phyloP scores from a whole-genome alignment of 1,140 invertebrate species.

The Fopius arisanus region DNA sequence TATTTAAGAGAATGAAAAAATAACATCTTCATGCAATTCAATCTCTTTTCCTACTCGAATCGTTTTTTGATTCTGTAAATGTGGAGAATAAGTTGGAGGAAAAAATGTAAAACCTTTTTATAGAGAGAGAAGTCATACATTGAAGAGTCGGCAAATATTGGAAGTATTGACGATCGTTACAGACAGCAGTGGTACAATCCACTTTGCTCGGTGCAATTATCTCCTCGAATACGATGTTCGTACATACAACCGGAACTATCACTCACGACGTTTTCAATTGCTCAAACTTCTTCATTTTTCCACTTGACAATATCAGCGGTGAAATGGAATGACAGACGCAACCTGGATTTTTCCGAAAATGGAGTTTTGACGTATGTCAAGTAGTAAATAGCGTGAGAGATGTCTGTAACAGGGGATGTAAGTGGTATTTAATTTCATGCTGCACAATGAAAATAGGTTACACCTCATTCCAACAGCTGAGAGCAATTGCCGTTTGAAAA shows the following conservation, averaged over 20 bases:
- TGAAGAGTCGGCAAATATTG: neutral
- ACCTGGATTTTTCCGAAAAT: neutral
- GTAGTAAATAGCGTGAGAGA: neutral
- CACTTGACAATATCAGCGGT: neutral
- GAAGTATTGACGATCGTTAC: neutral
- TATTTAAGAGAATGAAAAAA: too few relatives aligned
- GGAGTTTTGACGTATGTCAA: neutral
- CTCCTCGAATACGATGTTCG: neutral
- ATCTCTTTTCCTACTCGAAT: too few relatives aligned
- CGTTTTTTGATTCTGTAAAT: too few relatives aligned
- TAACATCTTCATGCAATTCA: too few relatives aligned
- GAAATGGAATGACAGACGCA: neutral
- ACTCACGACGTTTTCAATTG: neutral
- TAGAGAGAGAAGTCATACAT: too few relatives aligned
- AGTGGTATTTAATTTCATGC: neutral
- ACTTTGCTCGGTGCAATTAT: neutral
- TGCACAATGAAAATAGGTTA: neutral
- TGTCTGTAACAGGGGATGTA: neutral
- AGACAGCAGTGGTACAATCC: neutral
- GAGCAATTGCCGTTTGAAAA: too few relatives aligned
- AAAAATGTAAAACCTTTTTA: neutral
- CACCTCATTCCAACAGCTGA: too few relatives aligned
- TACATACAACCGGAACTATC: neutral
- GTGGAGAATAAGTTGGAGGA: neutral
- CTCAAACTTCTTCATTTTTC: neutral